Evolutionary conservation across 2,113 vertebrate genomes (phyloP).

Genomic region (Hydrochoerus hydrochaeris): DNA sequence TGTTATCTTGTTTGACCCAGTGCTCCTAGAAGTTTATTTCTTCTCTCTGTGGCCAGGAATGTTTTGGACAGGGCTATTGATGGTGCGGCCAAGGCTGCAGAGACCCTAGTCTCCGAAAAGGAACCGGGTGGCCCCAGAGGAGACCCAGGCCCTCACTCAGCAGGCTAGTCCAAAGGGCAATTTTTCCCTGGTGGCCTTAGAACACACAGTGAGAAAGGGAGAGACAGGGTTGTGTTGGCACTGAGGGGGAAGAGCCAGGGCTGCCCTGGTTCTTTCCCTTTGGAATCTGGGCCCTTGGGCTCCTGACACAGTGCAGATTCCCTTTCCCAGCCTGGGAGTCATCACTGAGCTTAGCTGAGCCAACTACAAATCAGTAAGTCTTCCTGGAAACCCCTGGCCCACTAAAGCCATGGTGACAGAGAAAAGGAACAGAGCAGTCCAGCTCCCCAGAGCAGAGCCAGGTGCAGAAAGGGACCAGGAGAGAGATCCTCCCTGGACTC

Average conservation of each 20-base stretch:
- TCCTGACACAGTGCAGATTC: neutral
- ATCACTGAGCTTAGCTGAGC: neutral
- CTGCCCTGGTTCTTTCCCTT: neutral
- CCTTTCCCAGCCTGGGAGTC: neutral
- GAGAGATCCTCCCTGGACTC: neutral
- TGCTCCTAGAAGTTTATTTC: neutral
- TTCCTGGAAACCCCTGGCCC: neutral
- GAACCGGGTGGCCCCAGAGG: neutral
- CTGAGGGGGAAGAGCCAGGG: neutral
- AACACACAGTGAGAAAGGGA: neutral
- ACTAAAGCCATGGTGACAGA: neutral
- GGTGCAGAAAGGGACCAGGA: neutral
- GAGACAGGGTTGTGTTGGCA: neutral
- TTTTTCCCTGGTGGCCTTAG: neutral
- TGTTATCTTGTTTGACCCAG: neutral
- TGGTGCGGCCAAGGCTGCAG: neutral
- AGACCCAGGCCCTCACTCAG: neutral
- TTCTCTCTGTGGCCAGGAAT: neutral
- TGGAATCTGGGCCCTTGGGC: neutral
- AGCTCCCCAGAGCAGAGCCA: neutral
- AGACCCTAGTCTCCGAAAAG: neutral
- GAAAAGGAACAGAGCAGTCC: neutral
- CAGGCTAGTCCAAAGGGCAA: neutral
- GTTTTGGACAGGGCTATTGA: neutral
- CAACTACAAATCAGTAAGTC: neutral